phyloP scores from a whole-genome alignment of 1,140 invertebrate species.

The Prorops nasuta region DNA sequence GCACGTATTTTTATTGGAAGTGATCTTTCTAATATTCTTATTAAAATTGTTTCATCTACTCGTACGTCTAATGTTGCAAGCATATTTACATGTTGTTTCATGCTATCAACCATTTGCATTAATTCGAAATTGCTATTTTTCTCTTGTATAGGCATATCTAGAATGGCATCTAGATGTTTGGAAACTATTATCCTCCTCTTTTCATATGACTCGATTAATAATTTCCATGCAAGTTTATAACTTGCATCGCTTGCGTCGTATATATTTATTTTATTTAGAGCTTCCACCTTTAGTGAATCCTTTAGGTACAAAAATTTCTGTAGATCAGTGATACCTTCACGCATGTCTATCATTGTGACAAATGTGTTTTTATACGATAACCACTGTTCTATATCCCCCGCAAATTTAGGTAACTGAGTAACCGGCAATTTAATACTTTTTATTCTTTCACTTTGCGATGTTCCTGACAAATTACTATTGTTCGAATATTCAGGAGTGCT shows the following conservation, averaged over 20 bases:
- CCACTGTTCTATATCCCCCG: background rate
- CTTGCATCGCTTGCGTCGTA: background rate
- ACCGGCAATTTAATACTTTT: background rate
- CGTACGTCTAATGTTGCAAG: background rate
- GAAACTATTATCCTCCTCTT: background rate
- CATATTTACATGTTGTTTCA: background rate
- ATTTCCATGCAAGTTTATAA: background rate
- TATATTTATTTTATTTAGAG: background rate
- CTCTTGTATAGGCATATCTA: background rate
- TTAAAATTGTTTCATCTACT: background rate
- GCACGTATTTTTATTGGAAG: background rate
- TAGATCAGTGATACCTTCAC: background rate
- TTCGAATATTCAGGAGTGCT: too few species aligned
- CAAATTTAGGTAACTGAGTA: background rate
- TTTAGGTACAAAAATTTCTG: background rate
- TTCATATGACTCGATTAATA: background rate
- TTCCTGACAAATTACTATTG: too few species aligned
- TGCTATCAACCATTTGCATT: background rate
- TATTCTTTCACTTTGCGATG: too few species aligned
- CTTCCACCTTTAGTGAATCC: background rate
- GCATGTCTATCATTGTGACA: background rate
- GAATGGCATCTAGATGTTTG: background rate
- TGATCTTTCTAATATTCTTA: background rate
- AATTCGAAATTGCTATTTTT: background rate
- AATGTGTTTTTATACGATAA: background rate